phyloP scores from a whole-genome alignment of 1,140 invertebrate species.

The Stenopsyche tienmushanensis region DNA sequence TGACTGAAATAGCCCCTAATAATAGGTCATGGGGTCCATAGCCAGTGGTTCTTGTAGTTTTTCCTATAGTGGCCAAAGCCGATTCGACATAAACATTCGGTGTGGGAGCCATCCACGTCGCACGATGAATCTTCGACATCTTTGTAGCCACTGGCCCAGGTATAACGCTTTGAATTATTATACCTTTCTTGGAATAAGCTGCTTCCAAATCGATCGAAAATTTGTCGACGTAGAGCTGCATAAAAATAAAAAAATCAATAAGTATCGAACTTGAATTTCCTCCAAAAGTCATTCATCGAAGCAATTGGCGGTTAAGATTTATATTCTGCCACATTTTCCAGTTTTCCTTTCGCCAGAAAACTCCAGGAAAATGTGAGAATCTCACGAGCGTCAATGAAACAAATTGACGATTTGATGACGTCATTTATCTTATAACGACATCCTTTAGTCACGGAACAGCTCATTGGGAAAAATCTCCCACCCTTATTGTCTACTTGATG shows the following conservation, averaged over 20 bases:
- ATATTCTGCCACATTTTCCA: too few species aligned
- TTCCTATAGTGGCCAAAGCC: constrained; percentile 75
- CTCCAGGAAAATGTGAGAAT: too few species aligned
- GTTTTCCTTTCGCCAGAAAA: too few species aligned
- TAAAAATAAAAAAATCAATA: too few species aligned
- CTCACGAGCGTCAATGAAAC: too few species aligned
- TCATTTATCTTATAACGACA: too few species aligned
- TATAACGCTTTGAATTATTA: constrained; percentile 80
- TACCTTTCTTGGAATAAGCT: constrained; percentile 77
- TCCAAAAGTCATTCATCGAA: background rate
- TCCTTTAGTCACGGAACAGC: too few species aligned
- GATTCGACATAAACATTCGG: constrained; percentile 75
- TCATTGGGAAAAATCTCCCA: too few species aligned
- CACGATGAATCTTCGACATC: constrained; percentile 82
- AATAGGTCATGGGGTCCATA: constrained; percentile 75
- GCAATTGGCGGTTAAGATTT: too few species aligned
- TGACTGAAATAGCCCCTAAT: constrained; percentile 55
- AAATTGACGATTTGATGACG: too few species aligned
- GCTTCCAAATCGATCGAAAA: constrained; percentile 76
- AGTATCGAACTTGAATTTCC: too few species aligned
- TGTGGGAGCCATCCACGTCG: constrained; percentile 78
- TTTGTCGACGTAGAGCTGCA: constrained; percentile 80
- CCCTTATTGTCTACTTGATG: too few species aligned
- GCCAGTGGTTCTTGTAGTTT: constrained; percentile 72
- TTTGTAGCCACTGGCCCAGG: constrained; percentile 92